Evolutionary conservation across 2,797 vertebrate genomes (phyloP).

Genomic region (Pseudochirops cupreus): DNA sequence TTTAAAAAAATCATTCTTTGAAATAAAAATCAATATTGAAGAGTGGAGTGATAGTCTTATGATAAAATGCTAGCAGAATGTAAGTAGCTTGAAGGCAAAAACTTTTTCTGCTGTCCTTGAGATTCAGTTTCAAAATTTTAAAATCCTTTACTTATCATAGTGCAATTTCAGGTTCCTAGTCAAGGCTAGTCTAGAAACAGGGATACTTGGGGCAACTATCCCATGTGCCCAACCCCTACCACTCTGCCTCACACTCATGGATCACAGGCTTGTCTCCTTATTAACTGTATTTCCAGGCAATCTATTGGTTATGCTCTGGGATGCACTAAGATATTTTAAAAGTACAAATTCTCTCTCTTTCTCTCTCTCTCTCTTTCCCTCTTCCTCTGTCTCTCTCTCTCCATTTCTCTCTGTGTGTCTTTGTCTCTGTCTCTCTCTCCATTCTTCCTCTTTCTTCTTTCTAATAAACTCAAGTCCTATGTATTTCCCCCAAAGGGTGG

Average conservation of each 20-base stretch:
- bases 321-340: background rate
- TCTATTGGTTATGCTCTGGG: background rate
- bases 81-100: background rate
- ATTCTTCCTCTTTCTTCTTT: background rate
- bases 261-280: background rate
- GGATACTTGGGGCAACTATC: background rate
- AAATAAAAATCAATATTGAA: constrained; percentile 26
- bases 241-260: background rate
- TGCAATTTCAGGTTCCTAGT: background rate
- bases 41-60: background rate
- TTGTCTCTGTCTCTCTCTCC: too few relatives aligned
- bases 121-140: background rate
- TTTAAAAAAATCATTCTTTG: constrained; percentile 47
- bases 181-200: background rate
- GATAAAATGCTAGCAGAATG: background rate
- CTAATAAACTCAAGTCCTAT: background rate
- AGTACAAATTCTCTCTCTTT: background rate
- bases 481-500: background rate
- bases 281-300: background rate
- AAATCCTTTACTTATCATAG: background rate
- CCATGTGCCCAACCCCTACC: background rate
- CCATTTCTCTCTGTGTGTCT: too few relatives aligned
- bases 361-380: background rate
- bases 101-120: background rate
- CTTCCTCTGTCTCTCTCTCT: background rate